Evolutionary conservation across 2,113 vertebrate species (phyloP).

Genomic region (Stomatorhinus ivindoensis): DNA sequence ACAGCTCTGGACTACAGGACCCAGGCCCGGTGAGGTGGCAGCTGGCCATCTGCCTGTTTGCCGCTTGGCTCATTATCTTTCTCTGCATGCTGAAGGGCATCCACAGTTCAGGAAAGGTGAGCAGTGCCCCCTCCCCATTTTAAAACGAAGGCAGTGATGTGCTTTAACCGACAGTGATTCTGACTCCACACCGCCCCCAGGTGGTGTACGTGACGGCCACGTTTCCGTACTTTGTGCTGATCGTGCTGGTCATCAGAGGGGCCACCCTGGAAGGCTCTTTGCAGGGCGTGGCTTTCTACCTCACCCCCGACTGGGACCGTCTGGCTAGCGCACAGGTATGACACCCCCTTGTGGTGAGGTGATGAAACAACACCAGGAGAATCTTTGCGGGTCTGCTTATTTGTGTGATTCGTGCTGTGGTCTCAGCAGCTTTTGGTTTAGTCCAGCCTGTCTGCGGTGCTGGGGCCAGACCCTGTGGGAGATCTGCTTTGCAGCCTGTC

Average conservation of each 20-base stretch:
- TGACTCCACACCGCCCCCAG: slow-evolving; percentile 33
- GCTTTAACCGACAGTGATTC: neutral
- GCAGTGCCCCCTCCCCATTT: neutral
- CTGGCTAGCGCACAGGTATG: slow-evolving; percentile 64
- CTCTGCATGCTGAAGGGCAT: slow-evolving; percentile 70
- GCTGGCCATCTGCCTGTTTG: slow-evolving; percentile 65
- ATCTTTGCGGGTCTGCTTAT: neutral
- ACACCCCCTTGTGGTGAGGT: neutral
- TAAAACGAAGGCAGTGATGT: neutral
- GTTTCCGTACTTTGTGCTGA: slow-evolving; percentile 65
- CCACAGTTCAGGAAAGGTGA: slow-evolving; percentile 72
- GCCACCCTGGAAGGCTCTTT: slow-evolving; percentile 61
- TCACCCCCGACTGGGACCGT: slow-evolving; percentile 63
- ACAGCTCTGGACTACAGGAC: slow-evolving; percentile 60
- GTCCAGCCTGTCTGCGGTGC: neutral
- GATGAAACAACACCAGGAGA: neutral
- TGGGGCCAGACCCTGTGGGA: neutral
- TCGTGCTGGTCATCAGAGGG: slow-evolving; percentile 62
- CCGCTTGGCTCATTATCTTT: slow-evolving; percentile 70
- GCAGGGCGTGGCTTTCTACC: slow-evolving; percentile 62
- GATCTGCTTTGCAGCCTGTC: neutral
- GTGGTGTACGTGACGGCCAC: slow-evolving; percentile 70
- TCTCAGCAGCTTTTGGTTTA: neutral
- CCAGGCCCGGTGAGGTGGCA: slow-evolving; percentile 66
- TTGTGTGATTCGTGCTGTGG: neutral